Conservation (phyloP, 2,888 invertebrate genomes). For the Napeogenes inachia region DNA sequence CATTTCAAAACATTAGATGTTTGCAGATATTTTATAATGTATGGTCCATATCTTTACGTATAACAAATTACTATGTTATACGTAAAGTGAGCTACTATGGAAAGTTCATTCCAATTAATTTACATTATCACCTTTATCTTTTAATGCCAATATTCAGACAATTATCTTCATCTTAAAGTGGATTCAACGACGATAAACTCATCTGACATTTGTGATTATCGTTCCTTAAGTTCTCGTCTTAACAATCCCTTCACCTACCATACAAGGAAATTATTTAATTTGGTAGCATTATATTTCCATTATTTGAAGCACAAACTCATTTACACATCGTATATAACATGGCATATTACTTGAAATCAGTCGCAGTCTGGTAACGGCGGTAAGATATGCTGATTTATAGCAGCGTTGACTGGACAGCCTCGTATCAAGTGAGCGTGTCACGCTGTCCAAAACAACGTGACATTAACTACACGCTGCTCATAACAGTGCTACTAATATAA, state of each 20-base stretch:
- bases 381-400: constrained; percentile 60
- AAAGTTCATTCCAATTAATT: too few species aligned
- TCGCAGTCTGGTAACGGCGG: constrained; percentile 56
- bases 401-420: constrained; percentile 56
- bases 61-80: too few species aligned
- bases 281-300: constrained; percentile 25
- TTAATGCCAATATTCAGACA: too few species aligned
- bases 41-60: too few species aligned
- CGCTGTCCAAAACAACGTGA: constrained; percentile 35
- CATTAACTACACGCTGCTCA: constrained; percentile 14
- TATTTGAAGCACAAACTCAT: constrained; percentile 25
- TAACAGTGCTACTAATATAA: neutral
- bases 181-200: constrained; percentile 18
- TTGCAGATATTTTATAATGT: too few species aligned
- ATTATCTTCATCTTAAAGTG: neutral
- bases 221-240: constrained; percentile 26
- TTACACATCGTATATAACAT: constrained; percentile 27
- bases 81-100: too few species aligned
- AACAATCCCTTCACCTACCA: constrained; percentile 30
- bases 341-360: constrained; percentile 36
- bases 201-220: constrained; percentile 28
- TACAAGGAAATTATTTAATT: constrained; percentile 33
- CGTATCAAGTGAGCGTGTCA: constrained; percentile 40
- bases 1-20: constrained; percentile 32
- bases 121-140: too few species aligned